Percentiles rank a stretch among this genome's conserved stretches.
Conservation (phyloP, 2,113 vertebrate species). For the Hydrochoerus hydrochaeris region DNA sequence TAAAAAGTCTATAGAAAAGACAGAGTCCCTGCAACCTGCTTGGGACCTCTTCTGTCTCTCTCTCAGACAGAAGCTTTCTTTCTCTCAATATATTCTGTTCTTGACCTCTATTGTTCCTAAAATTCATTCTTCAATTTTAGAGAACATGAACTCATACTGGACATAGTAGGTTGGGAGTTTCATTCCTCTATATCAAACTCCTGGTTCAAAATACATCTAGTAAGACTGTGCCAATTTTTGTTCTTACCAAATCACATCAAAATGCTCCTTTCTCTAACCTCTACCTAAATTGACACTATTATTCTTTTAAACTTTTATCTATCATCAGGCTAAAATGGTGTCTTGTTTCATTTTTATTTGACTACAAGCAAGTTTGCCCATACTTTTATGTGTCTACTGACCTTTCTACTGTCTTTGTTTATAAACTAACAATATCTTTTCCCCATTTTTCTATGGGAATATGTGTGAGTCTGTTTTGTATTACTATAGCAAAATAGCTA, state of each 20-base stretch:
- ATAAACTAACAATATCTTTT: background rate
- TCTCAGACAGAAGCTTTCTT: too few relatives aligned
- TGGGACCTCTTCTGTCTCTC: too few relatives aligned
- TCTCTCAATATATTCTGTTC: too few relatives aligned
- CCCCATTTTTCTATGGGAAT: background rate
- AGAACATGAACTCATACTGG: too few relatives aligned
- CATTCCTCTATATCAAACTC: too few relatives aligned
- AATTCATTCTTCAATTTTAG: too few relatives aligned
- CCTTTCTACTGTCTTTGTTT: background rate
- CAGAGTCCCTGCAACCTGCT: too few relatives aligned
- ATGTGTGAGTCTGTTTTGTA: background rate
- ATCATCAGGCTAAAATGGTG: background rate
- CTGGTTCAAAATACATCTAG: background rate
- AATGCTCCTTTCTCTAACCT: background rate
- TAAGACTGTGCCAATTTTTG: background rate
- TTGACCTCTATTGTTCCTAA: too few relatives aligned
- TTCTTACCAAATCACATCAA: background rate
- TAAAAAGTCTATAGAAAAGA: too few relatives aligned
- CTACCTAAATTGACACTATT: background rate
- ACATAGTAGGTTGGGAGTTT: too few relatives aligned
- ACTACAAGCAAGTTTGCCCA: background rate
- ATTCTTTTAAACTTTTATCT: slow-evolving; percentile 24
- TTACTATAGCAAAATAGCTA: background rate
- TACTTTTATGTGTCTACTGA: background rate
- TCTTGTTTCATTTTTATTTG: background rate